Base-by-base conservation (phyloP, 2,113 vertebrate species). In the Paramisgurnus dabryanus region DNA sequence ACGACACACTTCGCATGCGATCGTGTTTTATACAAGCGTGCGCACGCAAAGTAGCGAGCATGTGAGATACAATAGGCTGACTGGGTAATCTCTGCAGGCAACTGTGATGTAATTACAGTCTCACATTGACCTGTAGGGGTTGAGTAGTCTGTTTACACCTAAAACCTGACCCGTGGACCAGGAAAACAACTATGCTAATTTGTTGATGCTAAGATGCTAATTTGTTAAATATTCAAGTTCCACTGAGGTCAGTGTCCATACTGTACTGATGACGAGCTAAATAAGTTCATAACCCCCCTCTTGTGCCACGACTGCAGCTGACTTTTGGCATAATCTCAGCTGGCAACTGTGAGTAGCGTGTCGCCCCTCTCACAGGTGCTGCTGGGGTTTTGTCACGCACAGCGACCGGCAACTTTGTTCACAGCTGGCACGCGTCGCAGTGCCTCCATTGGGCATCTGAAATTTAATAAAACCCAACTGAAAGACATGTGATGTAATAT, bases 301-400 rank as follows among this genome's bases (percentile, higher is more conserved):
- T 34, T 34, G 27, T 34, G 27, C 27, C 27, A 34, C 27, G 27
- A 34, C 27, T 7, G 15, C 57, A 10, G 94, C 95, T 96, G 92
- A 91, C 92, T 87, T 86, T 86, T 95, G 95, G 95, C 88, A 91
- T 95, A 98, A 98, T 98, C 96, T 98, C 96, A 98, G 95, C 96
- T 97, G 96, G 96, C 96, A 97, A 98, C 96, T 98, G 96, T 98
- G 96, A 96, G 95, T 87, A 88, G 85, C 91, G 89, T 72, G 69
- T 78, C 85, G 85, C 76, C 90, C 78, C 78, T 87, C 94, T 94
- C 96, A 95, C 95, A 90, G 95, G 90, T 89, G 92, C 91, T 89
- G 87, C 93, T 94, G 95, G 93, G 96, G 93, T 97, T 96, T 92
- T 91, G 91, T 92, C 95, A 94, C 95, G 93, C 89, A 88, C 94